A percentile compares a stretch with the other conserved stretches of the same genome.
Evolutionary conservation across 2,113 vertebrate species (phyloP).

Genomic region (Cyanoderma ruficeps): DNA sequence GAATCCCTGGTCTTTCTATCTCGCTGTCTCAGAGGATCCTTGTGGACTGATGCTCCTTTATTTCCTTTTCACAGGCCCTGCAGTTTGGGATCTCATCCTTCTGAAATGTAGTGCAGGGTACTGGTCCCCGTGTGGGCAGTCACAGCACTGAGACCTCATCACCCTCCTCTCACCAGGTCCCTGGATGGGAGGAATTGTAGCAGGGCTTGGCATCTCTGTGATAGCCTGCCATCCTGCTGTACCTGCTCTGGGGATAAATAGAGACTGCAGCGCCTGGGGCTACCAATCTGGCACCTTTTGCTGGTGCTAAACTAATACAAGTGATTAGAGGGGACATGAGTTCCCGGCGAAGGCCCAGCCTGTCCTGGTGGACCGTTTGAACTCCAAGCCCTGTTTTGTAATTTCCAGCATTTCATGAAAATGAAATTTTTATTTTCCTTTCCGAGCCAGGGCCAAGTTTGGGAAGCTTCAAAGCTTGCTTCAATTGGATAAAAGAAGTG

Average conservation of each 20-base stretch:
- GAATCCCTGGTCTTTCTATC: background rate
- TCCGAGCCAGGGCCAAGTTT: background rate
- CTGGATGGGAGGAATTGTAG: background rate
- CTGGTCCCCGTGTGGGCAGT: background rate
- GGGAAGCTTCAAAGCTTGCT: conserved; percentile 35
- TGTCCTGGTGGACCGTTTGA: background rate
- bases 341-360: background rate
- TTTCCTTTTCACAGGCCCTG: background rate
- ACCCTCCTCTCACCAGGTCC: background rate
- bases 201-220: background rate
- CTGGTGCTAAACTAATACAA: background rate
- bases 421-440: background rate
- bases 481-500: background rate
- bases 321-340: background rate
- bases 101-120: background rate
- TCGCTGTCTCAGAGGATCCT: background rate
- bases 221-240: background rate
- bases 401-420: conserved; percentile 51
- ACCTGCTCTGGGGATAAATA: background rate
- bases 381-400: conserved; percentile 18
- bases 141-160: background rate
- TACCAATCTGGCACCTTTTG: conserved; percentile 14
- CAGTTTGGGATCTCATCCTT: background rate
- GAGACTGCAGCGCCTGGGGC: background rate
- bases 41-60: background rate